A percentile compares a stretch with the other conserved stretches of the same genome.
These are phyloP conservation scores for Chiloscyllium punctatum DNA, from an alignment of 2,797 vertebrate species.

Conservation along the genomic window DNA sequence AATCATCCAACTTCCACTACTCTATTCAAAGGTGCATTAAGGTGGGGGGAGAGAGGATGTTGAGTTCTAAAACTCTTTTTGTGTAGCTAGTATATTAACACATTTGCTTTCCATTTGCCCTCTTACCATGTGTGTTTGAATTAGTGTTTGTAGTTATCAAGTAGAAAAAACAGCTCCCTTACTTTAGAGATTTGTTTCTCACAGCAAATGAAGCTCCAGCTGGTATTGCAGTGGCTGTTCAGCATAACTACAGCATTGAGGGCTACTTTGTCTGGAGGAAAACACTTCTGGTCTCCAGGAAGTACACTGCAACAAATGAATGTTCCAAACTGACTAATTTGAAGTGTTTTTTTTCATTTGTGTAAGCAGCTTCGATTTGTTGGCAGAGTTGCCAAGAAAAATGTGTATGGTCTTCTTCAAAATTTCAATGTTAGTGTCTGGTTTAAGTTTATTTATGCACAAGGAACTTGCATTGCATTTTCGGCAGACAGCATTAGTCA, in stretches of 20 bases:
- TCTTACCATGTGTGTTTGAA: neutral
- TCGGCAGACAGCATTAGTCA: conserved; percentile 35
- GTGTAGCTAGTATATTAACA: neutral
- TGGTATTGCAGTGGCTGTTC: neutral
- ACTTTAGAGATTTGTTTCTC: too few species aligned
- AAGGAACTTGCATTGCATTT: conserved; percentile 34
- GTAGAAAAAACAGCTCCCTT: neutral
- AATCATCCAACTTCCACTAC: too few species aligned
- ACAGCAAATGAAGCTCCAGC: neutral
- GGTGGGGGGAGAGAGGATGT: neutral
- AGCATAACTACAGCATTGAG: neutral
- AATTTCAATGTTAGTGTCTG: conserved; percentile 34
- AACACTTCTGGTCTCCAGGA: neutral
- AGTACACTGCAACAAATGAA: neutral
- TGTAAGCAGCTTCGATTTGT: neutral
- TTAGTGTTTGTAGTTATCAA: neutral
- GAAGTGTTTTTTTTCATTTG: neutral
- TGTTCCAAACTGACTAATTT: neutral
- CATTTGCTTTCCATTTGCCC: neutral
- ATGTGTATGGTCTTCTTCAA: conserved; percentile 32
- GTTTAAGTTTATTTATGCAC: conserved; percentile 32
- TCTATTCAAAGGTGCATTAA: too few species aligned
- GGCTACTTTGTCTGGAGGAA: neutral
- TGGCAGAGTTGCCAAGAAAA: conserved; percentile 31
- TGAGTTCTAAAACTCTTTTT: neutral